Evolutionary conservation across 2,797 vertebrate species (phyloP).

Genomic region (Centroberyx gerrardi): DNA sequence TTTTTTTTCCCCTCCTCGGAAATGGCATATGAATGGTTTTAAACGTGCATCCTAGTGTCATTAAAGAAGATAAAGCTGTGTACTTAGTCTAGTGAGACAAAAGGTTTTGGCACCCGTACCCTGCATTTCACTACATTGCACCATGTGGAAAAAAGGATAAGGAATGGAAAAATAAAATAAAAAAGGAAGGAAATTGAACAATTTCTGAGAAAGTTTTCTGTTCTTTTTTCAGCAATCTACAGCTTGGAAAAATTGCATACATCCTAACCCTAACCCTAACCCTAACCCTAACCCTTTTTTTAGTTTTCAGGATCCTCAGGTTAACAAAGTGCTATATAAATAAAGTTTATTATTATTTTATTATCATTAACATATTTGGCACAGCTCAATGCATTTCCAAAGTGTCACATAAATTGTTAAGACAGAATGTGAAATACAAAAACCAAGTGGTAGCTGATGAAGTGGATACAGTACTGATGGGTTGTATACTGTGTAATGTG

Average conservation of each 20-base stretch:
- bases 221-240: constrained; percentile 9
- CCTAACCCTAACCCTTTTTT: too few relatives aligned
- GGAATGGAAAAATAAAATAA: background rate
- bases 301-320: constrained; percentile 19
- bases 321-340: background rate
- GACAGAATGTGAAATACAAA: background rate
- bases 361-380: too few relatives aligned
- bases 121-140: constrained; percentile 54
- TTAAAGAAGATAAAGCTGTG: constrained; percentile 40
- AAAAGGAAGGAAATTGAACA: background rate
- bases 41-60: constrained; percentile 34
- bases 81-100: constrained; percentile 26
- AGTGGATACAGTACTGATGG: background rate
- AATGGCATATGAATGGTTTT: constrained; percentile 36
- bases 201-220: background rate
- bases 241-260: background rate
- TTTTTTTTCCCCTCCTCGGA: constrained; percentile 8
- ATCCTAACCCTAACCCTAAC: too few relatives aligned
- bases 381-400: background rate
- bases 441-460: background rate
- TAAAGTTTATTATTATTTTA: too few relatives aligned
- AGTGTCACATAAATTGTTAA: background rate
- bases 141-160: constrained; percentile 26
- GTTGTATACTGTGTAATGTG: background rate
- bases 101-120: background rate